Evolutionary conservation across 2,888 invertebrate species (phyloP).

Genomic region (Melinaea menophilus): DNA sequence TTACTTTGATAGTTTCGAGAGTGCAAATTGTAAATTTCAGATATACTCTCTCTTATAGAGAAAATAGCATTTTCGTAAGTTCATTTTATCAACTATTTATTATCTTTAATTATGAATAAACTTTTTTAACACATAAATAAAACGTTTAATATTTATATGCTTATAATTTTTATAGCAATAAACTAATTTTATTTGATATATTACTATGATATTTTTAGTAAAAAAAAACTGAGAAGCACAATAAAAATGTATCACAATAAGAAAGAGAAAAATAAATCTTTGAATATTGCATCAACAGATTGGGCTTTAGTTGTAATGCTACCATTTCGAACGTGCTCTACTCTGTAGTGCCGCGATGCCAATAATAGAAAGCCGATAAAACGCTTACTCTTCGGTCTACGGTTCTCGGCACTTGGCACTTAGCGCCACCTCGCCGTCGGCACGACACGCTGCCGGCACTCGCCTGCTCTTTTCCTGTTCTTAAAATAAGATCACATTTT

Average conservation of each 20-base stretch:
- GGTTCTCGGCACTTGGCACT: neutral
- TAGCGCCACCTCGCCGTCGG: neutral
- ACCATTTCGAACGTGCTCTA: neutral
- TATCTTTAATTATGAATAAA: too few relatives aligned
- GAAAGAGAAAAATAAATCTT: neutral
- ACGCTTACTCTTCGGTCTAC: neutral
- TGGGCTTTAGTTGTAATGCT: neutral
- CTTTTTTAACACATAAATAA: too few relatives aligned
- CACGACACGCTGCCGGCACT: neutral
- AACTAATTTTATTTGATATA: neutral
- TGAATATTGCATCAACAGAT: neutral
- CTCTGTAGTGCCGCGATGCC: neutral
- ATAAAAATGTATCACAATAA: neutral
- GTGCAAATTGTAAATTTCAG: too few relatives aligned
- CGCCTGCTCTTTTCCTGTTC: constrained; percentile 13
- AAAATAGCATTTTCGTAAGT: too few relatives aligned
- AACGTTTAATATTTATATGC: too few relatives aligned
- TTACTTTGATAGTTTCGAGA: too few relatives aligned
- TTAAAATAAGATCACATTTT: constrained; percentile 16
- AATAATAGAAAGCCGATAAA: neutral
- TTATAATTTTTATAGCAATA: too few relatives aligned
- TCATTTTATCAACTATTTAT: too few relatives aligned
- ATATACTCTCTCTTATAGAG: too few relatives aligned
- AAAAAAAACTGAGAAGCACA: neutral
- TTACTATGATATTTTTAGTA: neutral